Conservation (phyloP, 2,797 vertebrate species). For the Esox lucius region DNA sequence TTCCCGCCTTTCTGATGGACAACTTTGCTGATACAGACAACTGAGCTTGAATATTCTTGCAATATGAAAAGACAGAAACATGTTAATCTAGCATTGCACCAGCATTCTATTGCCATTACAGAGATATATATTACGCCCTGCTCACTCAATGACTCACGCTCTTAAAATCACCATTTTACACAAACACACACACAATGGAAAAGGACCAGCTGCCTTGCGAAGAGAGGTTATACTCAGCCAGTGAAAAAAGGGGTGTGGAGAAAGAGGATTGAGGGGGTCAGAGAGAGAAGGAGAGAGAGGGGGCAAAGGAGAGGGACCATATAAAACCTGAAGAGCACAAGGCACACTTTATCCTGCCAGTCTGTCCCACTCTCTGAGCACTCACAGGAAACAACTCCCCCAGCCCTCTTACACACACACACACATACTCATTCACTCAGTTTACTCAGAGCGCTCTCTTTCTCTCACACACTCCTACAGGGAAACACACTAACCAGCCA, state of each 20-base stretch:
- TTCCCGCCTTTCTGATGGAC: background rate
- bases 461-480: constrained; percentile 28
- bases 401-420: constrained; percentile 18
- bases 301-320: constrained; percentile 46
- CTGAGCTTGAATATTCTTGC: no score
- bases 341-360: constrained; percentile 71
- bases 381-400: constrained; percentile 53
- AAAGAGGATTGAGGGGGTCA: constrained; percentile 30
- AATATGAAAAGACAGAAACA: no score
- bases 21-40: no score
- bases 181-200: constrained; percentile 28
- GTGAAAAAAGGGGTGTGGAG: constrained; percentile 68
- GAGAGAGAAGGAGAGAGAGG: constrained; percentile 21
- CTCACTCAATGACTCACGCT: background rate
- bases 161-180: background rate
- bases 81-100: background rate
- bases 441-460: constrained; percentile 18
- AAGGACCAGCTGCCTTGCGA: constrained; percentile 32
- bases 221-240: constrained; percentile 50
- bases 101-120: background rate
- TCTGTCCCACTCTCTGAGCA: constrained; percentile 58
- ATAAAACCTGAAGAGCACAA: constrained; percentile 73
- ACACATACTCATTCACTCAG: constrained; percentile 41
- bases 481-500: constrained; percentile 28
- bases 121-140: background rate